These are phyloP conservation scores for Aphidius colemani DNA, from an alignment of 2,888 invertebrate species.

Conservation along the genomic window DNA sequence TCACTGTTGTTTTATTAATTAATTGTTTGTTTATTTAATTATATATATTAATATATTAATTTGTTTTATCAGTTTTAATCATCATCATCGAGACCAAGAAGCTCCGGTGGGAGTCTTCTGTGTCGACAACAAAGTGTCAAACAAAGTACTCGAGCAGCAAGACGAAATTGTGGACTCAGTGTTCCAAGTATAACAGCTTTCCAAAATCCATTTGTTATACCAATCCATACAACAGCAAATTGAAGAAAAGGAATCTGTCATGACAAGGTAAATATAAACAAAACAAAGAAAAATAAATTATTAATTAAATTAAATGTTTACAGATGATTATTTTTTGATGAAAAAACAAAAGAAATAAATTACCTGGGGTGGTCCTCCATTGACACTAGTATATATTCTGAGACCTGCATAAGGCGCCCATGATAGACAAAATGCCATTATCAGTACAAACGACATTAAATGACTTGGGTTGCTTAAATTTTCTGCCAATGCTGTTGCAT, in stretches of 20 bases:
- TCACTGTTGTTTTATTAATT: constrained; percentile 22
- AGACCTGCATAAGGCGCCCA: constrained; percentile 92
- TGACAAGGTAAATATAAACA: neutral
- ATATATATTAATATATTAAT: constrained; percentile 25
- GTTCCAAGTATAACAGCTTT: constrained; percentile 89
- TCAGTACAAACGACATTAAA: constrained; percentile 92
- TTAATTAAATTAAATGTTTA: too few species aligned
- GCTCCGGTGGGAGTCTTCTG: constrained; percentile 82
- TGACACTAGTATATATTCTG: constrained; percentile 69
- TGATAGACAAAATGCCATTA: constrained; percentile 88
- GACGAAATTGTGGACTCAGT: constrained; percentile 90
- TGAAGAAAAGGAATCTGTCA: constrained; percentile 80
- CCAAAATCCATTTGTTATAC: constrained; percentile 93
- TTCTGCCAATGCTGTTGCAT: constrained; percentile 87
- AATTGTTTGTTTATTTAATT: constrained; percentile 27
- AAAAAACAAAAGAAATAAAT: neutral
- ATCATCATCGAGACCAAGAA: constrained; percentile 85
- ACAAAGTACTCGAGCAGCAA: constrained; percentile 85
- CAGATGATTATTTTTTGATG: too few species aligned
- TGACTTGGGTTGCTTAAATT: constrained; percentile 93
- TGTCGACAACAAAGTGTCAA: constrained; percentile 87
- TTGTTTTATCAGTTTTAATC: constrained; percentile 63
- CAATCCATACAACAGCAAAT: constrained; percentile 93
- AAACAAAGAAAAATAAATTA: neutral
- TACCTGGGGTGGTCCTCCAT: constrained; percentile 57